Conservation (phyloP, 1,140 invertebrate genomes). For the Drosophila nebulosa region DNA sequence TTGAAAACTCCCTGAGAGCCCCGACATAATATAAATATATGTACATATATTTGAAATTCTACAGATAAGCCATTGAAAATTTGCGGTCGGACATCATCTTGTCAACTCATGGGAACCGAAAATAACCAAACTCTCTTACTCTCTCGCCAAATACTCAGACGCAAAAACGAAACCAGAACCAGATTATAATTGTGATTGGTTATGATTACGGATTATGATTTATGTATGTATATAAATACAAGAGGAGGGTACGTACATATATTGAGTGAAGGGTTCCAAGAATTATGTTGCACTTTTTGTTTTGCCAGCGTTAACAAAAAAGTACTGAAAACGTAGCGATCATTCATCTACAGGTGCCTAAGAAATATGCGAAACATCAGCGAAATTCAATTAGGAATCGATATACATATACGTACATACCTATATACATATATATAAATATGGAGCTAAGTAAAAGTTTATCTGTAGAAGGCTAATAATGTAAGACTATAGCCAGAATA, state of each 20-base stretch:
- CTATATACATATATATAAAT: not conserved
- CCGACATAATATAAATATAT: not conserved
- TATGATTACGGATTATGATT: slow-evolving; percentile 1
- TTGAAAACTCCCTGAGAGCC: not conserved
- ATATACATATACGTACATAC: not conserved
- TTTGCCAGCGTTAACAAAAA: slow-evolving; percentile 5
- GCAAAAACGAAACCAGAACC: not conserved
- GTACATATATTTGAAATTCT: not conserved
- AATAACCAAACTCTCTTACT: not conserved
- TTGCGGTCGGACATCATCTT: slow-evolving; percentile 3
- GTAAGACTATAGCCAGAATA: not conserved
- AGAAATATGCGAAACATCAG: slow-evolving; percentile 38
- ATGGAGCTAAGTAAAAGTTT: no score
- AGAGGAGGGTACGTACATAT: not conserved
- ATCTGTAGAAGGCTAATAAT: no score
- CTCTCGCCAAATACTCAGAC: not conserved
- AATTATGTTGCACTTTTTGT: slow-evolving; percentile 6
- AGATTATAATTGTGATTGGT: slow-evolving; percentile 1
- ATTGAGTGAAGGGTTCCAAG: not conserved
- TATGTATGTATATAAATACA: not conserved
- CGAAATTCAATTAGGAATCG: slow-evolving; percentile 36
- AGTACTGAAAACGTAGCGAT: slow-evolving; percentile 31
- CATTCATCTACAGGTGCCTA: slow-evolving; percentile 35
- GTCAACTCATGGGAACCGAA: slow-evolving; percentile 3
- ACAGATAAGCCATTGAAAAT: slow-evolving; percentile 8